Conservation (phyloP, 2,797 vertebrate species). For the Gadopsis marmoratus region DNA sequence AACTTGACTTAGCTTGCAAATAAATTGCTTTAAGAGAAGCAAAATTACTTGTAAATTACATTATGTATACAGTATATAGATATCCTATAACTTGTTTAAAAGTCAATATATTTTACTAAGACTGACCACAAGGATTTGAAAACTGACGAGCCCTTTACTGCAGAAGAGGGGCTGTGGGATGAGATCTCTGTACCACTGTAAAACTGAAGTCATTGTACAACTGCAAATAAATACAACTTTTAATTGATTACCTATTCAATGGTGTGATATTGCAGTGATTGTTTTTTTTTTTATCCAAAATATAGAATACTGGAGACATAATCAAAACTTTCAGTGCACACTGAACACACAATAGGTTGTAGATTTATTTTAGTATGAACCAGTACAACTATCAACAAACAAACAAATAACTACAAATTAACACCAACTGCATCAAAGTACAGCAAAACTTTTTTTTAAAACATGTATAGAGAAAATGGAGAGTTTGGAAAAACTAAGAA, state of each 20-base stretch:
- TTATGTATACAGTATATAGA: constrained; percentile 23
- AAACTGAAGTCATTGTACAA: constrained; percentile 78
- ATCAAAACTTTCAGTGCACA: background rate
- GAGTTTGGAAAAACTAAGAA: constrained; percentile 27
- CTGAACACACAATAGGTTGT: constrained; percentile 10
- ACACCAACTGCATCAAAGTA: constrained; percentile 1
- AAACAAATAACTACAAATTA: too few species aligned
- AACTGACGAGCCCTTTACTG: constrained; percentile 60
- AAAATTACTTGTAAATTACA: constrained; percentile 29
- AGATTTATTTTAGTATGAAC: constrained; percentile 42
- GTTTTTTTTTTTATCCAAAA: background rate
- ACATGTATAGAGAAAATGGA: constrained; percentile 17
- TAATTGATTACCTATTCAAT: constrained; percentile 48
- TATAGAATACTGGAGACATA: background rate
- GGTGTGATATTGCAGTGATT: constrained; percentile 6
- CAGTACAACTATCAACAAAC: constrained; percentile 13
- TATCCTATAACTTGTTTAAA: constrained; percentile 69
- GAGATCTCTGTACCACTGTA: constrained; percentile 72
- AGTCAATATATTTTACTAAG: constrained; percentile 78
- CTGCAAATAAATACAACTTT: constrained; percentile 83
- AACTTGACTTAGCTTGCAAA: constrained; percentile 30
- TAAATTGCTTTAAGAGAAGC: constrained; percentile 25
- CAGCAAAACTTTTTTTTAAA: background rate
- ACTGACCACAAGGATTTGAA: constrained; percentile 69
- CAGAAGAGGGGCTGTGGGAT: constrained; percentile 51